Evolutionary conservation across 2,888 invertebrate genomes (phyloP).

Genomic region (Taphrorychus bicolor): DNA sequence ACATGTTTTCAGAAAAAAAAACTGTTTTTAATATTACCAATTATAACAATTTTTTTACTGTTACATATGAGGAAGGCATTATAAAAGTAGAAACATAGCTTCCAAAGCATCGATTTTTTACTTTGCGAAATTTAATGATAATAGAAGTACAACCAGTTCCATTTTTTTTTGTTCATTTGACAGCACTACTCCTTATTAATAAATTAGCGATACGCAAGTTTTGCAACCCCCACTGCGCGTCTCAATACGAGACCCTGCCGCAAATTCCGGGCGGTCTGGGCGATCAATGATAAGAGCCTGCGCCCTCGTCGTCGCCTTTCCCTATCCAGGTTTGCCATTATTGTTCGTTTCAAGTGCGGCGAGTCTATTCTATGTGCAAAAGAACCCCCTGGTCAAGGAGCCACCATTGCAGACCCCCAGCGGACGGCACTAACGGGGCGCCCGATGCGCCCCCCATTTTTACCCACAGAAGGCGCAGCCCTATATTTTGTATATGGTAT

Average conservation of each 20-base stretch:
- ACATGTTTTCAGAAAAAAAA: no score
- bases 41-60: no score
- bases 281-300: slow-evolving; percentile 34
- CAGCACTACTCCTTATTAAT: no score
- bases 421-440: slow-evolving; percentile 34
- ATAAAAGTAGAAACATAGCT: no score
- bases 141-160: no score
- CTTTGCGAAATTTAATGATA: no score
- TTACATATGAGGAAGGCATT: no score
- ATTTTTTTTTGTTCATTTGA: no score
- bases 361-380: slow-evolving; percentile 33
- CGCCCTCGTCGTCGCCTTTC: slow-evolving; percentile 15
- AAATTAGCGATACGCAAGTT: not conserved
- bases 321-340: slow-evolving; percentile 19
- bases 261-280: slow-evolving; percentile 18
- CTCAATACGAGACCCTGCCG: not conserved
- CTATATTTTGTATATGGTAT: slow-evolving; percentile 37
- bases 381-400: slow-evolving; percentile 22
- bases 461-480: slow-evolving; percentile 26
- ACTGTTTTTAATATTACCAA: no score
- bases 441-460: slow-evolving; percentile 41
- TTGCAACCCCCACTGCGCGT: not conserved
- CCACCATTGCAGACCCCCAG: slow-evolving; percentile 42
- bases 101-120: no score
- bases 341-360: slow-evolving; percentile 16